Base-by-base conservation (phyloP, 2,888 invertebrate species). In the Drosophila tripunctata region DNA sequence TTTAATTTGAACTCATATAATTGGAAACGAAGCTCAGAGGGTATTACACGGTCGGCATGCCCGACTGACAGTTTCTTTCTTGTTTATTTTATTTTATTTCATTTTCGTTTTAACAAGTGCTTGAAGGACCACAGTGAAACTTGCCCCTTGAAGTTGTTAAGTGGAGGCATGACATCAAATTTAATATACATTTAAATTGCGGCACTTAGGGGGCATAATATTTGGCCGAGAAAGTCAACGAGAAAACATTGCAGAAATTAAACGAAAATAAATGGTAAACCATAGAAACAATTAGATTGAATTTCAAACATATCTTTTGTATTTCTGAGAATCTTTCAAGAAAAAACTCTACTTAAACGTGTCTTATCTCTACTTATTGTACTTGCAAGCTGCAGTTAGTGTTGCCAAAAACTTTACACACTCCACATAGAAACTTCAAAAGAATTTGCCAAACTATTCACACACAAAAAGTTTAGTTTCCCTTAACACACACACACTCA, bases 381-480 rank as follows among this genome's bases (percentile, higher is more conserved):
- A 56, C 36, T 36, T 55, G 55, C 30, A 44, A 44, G 52, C 33
- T 33, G 22, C 68, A 36, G n/a, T n/a, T 10, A 57, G 35, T 22
- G 31, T 43, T 47, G 57, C 38, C 43, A 54, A 55, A 51, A 73
- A 63, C 35, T 55, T 67, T 44, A 50, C 44, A 22, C 55, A 56
- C 36, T 55, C 54, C 10, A 35, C 38, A 15, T n/a, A 21, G 24
- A 33, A 66, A 84, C 78, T 81, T 81, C 78, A 80, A 82, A 78
- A 67, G 75, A 66, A 67, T 62, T 56, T 38, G 33, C 41, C 50
- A 33, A 69, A 41, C 64, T 61, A 61, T 10, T 38, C 51, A n/a
- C n/a, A n/a, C n/a, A n/a, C 45, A 24, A 50, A 35, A 60, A 61
- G 69, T 38, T 68, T 63, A 33, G 50, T 4, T 41, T 33, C 45